Conservation (phyloP, 2,888 invertebrate species). For the Escarpia spicata region DNA sequence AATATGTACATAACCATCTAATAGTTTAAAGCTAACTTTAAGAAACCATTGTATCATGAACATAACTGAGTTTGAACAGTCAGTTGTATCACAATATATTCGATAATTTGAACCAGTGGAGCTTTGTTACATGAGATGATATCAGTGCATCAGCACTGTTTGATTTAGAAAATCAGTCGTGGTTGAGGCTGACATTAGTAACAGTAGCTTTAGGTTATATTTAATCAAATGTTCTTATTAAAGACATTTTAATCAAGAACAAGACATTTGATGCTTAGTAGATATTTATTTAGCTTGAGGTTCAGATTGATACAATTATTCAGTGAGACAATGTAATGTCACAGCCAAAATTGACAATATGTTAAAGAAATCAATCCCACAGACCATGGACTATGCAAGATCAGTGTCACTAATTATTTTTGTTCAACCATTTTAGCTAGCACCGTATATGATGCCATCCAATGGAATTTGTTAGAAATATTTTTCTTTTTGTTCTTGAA, state of each 20-base stretch:
- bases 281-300: neutral
- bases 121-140: slow-evolving; percentile 6
- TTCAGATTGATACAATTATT: neutral
- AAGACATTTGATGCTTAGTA: neutral
- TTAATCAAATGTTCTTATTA: neutral
- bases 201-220: neutral
- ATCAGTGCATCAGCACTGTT: neutral
- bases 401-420: no score
- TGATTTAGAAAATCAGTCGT: neutral
- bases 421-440: no score
- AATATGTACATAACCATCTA: no score
- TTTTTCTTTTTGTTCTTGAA: no score
- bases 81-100: neutral
- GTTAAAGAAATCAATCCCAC: neutral
- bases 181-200: neutral
- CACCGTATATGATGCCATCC: no score
- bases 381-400: no score
- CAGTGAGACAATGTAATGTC: neutral
- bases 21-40: no score
- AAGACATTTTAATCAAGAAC: neutral
- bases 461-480: no score
- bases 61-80: neutral
- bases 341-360: neutral
- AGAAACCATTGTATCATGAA: no score
- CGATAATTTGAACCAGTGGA: neutral